Conservation (phyloP, 2,113 vertebrate species). For the Nannospalax galili region DNA sequence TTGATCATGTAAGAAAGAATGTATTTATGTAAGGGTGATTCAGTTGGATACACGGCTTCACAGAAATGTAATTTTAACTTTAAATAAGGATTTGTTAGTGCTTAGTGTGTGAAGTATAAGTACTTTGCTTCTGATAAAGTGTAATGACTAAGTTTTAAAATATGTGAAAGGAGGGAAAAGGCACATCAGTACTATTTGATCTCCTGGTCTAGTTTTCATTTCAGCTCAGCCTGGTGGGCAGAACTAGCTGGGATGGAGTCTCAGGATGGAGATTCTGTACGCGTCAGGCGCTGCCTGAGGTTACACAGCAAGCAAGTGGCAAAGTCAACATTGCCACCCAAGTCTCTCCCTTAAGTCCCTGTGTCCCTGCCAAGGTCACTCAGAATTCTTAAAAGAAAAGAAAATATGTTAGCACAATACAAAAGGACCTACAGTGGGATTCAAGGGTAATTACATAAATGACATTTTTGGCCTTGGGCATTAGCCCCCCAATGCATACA, state of each 20-base stretch:
- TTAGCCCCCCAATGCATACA: neutral
- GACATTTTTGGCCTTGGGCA: neutral
- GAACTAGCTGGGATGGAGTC: too few relatives aligned
- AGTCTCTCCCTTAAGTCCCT: neutral
- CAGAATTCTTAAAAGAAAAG: neutral
- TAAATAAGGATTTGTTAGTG: neutral
- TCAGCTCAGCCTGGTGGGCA: neutral
- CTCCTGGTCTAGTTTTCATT: neutral
- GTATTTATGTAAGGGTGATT: constrained; percentile 53
- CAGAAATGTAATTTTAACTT: constrained; percentile 45
- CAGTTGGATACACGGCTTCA: constrained; percentile 17
- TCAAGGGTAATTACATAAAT: neutral
- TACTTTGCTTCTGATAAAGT: constrained; percentile 28
- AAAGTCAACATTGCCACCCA: neutral
- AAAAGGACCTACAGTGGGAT: neutral
- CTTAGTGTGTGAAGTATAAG: neutral
- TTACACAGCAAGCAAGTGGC: neutral
- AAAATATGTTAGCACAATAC: neutral
- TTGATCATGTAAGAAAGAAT: constrained; percentile 66
- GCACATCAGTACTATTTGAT: neutral
- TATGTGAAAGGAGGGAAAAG: neutral
- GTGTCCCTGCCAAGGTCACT: neutral
- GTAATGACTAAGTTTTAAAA: neutral
- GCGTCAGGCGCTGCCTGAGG: neutral
- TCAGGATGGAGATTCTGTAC: neutral